Conservation (phyloP, 2,797 vertebrate genomes). For the Cirrhinus mrigala region DNA sequence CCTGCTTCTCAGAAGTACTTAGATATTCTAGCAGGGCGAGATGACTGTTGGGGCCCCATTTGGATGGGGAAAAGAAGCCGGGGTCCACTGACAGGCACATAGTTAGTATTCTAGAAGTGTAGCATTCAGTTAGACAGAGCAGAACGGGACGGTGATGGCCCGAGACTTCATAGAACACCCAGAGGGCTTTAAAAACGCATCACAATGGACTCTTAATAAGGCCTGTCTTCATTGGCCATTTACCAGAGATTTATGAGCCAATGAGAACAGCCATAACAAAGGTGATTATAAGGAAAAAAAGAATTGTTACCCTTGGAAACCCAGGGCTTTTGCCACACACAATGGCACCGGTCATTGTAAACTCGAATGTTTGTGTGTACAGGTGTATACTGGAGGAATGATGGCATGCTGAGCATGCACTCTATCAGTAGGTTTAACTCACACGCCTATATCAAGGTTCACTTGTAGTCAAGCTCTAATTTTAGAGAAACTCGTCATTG, state of each 20-base stretch:
- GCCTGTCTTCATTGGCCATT: conserved; percentile 51
- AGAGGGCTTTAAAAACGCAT: conserved; percentile 51
- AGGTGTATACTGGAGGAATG: conserved; percentile 43
- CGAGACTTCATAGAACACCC: conserved; percentile 42
- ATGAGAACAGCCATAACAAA: conserved; percentile 55
- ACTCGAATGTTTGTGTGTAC: conserved; percentile 41
- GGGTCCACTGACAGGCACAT: conserved; percentile 39
- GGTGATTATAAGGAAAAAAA: conserved; percentile 50
- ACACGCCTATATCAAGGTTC: conserved; percentile 11
- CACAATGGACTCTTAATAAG: conserved; percentile 55
- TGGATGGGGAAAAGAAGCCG: conserved; percentile 35
- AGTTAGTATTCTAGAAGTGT: conserved; percentile 54
- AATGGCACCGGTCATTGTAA: conserved; percentile 35
- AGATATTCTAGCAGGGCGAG: conserved; percentile 24
- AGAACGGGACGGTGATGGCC: conserved; percentile 33
- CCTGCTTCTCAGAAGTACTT: conserved; percentile 8
- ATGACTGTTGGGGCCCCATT: conserved; percentile 30
- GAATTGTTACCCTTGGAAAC: conserved; percentile 53
- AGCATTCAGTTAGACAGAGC: conserved; percentile 42
- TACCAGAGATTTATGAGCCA: conserved; percentile 59
- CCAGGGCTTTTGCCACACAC: conserved; percentile 36
- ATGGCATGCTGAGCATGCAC: conserved; percentile 39
- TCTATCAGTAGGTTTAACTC: conserved; percentile 13
- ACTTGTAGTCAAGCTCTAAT: conserved; percentile 17
- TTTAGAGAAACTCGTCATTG: conserved; percentile 45